Percentiles rank a stretch among this genome's conserved stretches.
Conservation (phyloP, 2,888 invertebrate genomes). For the Harmothoe impar region DNA sequence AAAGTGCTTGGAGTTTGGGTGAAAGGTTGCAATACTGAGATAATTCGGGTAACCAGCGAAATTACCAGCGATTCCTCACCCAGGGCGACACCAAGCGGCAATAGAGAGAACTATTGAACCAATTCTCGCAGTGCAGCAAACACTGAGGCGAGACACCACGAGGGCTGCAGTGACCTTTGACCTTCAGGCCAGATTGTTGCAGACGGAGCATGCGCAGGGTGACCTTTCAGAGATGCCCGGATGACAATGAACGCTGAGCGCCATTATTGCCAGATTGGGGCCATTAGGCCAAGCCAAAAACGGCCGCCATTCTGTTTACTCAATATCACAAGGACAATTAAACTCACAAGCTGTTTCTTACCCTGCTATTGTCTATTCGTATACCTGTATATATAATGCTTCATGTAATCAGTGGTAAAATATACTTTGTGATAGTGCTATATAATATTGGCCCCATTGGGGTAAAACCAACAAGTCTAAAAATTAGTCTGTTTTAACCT, state of each 20-base stretch:
- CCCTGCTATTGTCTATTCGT: no score
- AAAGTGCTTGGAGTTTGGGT: no score
- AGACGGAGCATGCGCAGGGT: slow-evolving; percentile 10
- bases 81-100: not conserved
- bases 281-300: slow-evolving; percentile 17
- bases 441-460: no score
- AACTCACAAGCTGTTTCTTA: no score
- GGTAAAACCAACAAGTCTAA: no score
- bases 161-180: not conserved
- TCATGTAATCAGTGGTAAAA: no score
- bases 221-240: slow-evolving; percentile 10
- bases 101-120: slow-evolving; percentile 14
- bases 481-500: no score
- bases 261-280: not conserved
- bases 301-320: not conserved
- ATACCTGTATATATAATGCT: no score
- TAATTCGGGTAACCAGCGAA: slow-evolving; percentile 16
- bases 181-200: not conserved
- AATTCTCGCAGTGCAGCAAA: not conserved
- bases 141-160: not conserved
- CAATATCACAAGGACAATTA: no score
- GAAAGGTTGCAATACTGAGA: not conserved
- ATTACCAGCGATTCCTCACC: slow-evolving; percentile 8
- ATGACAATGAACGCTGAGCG: slow-evolving; percentile 6
- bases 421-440: no score